phyloP scores from a whole-genome alignment of 1,140 invertebrate species.

The Heliconius congener region DNA sequence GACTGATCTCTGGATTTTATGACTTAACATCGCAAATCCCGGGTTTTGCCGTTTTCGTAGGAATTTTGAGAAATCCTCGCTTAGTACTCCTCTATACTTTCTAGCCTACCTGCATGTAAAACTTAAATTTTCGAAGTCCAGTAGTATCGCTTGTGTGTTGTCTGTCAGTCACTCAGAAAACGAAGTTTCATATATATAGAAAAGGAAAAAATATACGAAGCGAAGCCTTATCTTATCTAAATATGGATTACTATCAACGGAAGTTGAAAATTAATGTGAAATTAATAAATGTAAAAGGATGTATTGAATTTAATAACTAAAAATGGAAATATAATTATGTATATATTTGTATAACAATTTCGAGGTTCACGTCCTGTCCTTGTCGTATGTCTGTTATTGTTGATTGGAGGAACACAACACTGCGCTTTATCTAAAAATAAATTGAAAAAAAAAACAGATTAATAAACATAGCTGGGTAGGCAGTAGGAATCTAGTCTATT shows the following conservation, averaged over 20 bases:
- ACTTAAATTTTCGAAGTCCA: no score
- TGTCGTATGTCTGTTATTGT: not conserved
- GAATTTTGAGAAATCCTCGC: no score
- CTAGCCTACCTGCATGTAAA: no score
- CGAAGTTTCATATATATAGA: no score
- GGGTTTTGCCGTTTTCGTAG: no score
- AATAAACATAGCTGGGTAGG: not conserved
- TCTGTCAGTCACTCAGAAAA: no score
- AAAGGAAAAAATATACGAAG: not conserved
- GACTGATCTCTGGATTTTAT: no score
- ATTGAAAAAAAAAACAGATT: not conserved
- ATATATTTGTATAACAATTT: not conserved
- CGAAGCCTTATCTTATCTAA: not conserved
- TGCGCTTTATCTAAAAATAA: not conserved
- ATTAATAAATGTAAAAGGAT: conserved; percentile 7
- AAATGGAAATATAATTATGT: not conserved
- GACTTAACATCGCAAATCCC: no score
- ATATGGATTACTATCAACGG: not conserved
- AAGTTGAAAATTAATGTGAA: not conserved
- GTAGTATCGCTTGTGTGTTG: no score
- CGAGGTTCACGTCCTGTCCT: no score
- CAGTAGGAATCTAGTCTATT: not conserved
- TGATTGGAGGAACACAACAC: not conserved
- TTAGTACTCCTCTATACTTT: no score
- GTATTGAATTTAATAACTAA: not conserved